Percentiles rank a stretch among this genome's conserved stretches.
Evolutionary conservation across 2,888 invertebrate species (phyloP).

Genomic region (Sturmia bella): DNA sequence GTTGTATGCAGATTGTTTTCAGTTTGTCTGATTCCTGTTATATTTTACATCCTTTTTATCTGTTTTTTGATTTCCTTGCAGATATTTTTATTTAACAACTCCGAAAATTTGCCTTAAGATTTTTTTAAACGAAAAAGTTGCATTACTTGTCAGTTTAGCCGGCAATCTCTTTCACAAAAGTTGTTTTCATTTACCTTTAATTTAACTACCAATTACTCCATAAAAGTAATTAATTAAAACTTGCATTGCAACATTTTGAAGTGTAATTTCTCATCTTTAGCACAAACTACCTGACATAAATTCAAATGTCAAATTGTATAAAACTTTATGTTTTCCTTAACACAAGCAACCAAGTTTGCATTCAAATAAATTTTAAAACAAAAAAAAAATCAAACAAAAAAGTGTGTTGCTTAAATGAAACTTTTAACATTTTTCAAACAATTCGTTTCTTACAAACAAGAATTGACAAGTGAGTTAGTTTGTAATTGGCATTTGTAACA

Average conservation of each 20-base stretch:
- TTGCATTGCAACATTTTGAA: background rate
- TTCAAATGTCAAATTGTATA: constrained; percentile 7
- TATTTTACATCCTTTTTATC: no score
- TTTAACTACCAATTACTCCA: background rate
- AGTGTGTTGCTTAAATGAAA: constrained; percentile 21
- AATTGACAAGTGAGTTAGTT: constrained; percentile 32
- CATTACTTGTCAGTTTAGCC: no score
- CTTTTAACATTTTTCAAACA: constrained; percentile 17
- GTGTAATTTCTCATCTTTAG: background rate
- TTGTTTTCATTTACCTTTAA: background rate
- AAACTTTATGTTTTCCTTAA: background rate
- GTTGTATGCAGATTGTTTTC: no score
- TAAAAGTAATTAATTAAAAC: constrained; percentile 7
- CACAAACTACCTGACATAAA: constrained; percentile 18
- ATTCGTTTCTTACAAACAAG: constrained; percentile 10
- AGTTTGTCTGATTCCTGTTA: no score
- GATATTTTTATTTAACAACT: no score
- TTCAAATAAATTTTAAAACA: constrained; percentile 9
- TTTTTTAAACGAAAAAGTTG: no score
- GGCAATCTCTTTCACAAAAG: background rate
- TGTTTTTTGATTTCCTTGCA: no score
- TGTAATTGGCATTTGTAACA: constrained; percentile 50
- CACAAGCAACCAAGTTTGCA: background rate
- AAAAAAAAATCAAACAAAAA: background rate
- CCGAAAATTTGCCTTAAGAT: no score